Percentiles rank a stretch among this genome's conserved stretches.
Conservation (phyloP, 2,113 vertebrate genomes). For the Tachysurus vachellii region DNA sequence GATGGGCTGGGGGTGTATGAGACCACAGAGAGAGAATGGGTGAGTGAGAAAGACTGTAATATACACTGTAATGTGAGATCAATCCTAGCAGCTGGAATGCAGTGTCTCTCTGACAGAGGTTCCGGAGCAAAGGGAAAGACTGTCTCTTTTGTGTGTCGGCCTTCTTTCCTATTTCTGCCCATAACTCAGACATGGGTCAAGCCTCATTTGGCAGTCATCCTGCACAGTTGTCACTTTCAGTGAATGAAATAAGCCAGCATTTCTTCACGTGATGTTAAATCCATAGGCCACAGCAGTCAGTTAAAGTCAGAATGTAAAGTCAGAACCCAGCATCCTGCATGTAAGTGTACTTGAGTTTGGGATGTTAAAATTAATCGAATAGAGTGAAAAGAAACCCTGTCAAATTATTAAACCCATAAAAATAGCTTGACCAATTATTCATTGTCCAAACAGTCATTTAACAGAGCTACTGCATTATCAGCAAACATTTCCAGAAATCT, state of each 20-base stretch:
- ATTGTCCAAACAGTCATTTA: neutral
- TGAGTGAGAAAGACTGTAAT: neutral
- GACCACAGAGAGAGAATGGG: neutral
- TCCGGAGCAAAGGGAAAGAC: constrained; percentile 38
- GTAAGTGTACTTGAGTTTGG: neutral
- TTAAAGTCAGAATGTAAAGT: neutral
- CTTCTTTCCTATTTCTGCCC: constrained; percentile 33
- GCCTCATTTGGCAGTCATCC: constrained; percentile 26
- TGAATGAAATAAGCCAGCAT: constrained; percentile 18
- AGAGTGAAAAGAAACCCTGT: constrained; percentile 18
- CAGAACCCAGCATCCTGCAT: neutral
- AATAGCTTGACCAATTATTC: neutral
- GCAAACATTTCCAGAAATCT: neutral
- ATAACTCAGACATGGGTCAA: constrained; percentile 24
- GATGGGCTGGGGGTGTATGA: neutral
- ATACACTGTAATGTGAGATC: constrained; percentile 11
- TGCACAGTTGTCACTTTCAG: constrained; percentile 44
- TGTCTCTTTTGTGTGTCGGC: constrained; percentile 26
- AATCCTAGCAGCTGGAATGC: constrained; percentile 44
- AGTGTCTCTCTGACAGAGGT: constrained; percentile 38
- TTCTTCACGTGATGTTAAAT: neutral
- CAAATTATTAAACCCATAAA: neutral
- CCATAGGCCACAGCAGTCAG: constrained; percentile 28
- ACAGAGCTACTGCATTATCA: neutral
- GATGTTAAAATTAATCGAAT: constrained; percentile 12